These are phyloP conservation scores for Notothenia rossii DNA, from an alignment of 2,113 vertebrate genomes.

Conservation along the genomic window DNA sequence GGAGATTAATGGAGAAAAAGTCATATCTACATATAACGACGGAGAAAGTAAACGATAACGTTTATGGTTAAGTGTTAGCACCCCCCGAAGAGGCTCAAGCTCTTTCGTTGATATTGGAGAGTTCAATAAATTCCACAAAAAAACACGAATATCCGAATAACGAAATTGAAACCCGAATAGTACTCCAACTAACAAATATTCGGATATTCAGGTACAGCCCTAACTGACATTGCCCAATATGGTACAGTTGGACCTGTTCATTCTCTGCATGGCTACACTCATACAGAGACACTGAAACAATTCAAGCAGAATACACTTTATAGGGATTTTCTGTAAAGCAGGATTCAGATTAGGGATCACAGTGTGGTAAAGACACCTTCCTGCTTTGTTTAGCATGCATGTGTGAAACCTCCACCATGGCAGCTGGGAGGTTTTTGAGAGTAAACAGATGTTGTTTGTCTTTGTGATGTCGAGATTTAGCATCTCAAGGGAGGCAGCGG, in stretches of 20 bases:
- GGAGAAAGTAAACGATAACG: too few relatives aligned
- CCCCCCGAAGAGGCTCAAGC: too few relatives aligned
- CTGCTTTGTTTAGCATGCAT: conserved; percentile 61
- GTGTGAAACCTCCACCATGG: conserved; percentile 63
- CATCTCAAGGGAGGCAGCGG: conserved; percentile 78
- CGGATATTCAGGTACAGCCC: too few relatives aligned
- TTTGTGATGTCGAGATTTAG: conserved; percentile 82
- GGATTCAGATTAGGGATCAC: conserved; percentile 45
- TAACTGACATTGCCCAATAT: not conserved
- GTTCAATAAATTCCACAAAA: too few relatives aligned
- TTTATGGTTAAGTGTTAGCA: too few relatives aligned
- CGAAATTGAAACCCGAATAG: too few relatives aligned
- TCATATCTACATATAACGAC: too few relatives aligned
- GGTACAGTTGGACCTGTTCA: conserved; percentile 1
- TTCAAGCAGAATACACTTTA: conserved; percentile 49
- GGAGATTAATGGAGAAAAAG: too few relatives aligned
- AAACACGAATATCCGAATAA: too few relatives aligned
- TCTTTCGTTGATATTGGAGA: too few relatives aligned
- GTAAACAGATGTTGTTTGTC: conserved; percentile 86
- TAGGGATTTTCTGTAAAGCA: conserved; percentile 42
- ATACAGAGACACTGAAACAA: conserved; percentile 17
- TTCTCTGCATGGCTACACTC: conserved; percentile 22
- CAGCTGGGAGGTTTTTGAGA: conserved; percentile 73
- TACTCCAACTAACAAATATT: too few relatives aligned
- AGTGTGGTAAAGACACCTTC: conserved; percentile 50